Evolutionary conservation across 2,888 invertebrate genomes (phyloP).

Genomic region (Onchidella celtica): DNA sequence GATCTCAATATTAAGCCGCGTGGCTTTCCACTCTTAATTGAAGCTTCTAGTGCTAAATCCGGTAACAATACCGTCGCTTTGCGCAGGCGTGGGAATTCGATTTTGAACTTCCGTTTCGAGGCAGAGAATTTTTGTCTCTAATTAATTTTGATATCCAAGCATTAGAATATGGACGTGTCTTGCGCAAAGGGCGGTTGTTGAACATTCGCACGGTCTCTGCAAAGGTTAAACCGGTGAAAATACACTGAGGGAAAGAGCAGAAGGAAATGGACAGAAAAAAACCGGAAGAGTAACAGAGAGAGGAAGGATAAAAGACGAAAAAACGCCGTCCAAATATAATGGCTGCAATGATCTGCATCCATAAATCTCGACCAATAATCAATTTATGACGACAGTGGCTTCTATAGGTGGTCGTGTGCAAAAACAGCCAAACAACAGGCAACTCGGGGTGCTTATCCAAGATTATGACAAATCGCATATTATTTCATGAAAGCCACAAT

Average conservation of each 20-base stretch:
- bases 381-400: too few species aligned
- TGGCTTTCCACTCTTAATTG: conserved; percentile 24
- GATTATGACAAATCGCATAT: neutral
- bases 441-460: neutral
- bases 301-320: conserved; percentile 19
- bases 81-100: conserved; percentile 47
- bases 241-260: neutral
- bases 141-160: conserved; percentile 42
- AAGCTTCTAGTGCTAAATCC: conserved; percentile 38
- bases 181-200: conserved; percentile 39
- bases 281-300: conserved; percentile 16
- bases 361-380: conserved; percentile 34
- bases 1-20: conserved; percentile 28
- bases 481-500: too few species aligned
- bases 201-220: conserved; percentile 24
- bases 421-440: too few species aligned
- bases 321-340: neutral
- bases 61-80: conserved; percentile 44
- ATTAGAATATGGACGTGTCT: conserved; percentile 37
- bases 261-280: neutral
- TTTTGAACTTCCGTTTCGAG: conserved; percentile 46
- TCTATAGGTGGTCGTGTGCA: too few species aligned
- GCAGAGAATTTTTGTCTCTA: conserved; percentile 31
- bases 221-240: neutral
- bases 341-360: conserved; percentile 20